Percentiles rank a stretch among this genome's conserved stretches.
Conservation (phyloP, 2,113 vertebrate species). For the Acrocephalus kingi region DNA sequence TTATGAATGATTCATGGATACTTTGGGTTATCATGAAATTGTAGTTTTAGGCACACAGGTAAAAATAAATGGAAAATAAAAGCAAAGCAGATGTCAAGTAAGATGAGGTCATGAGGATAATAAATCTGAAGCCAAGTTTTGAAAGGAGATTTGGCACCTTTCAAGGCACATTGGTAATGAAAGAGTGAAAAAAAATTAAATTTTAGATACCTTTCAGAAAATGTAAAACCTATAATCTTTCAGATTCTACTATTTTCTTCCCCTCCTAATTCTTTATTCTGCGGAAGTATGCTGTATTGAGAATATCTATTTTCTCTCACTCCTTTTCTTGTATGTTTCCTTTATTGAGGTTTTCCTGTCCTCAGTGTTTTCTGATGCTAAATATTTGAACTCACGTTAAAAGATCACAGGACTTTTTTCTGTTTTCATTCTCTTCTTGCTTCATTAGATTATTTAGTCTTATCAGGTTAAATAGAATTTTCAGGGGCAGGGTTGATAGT, state of each 20-base stretch:
- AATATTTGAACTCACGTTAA: not conserved
- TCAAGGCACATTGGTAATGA: not conserved
- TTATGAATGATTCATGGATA: not conserved
- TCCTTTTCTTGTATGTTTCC: not conserved
- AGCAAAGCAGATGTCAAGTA: not conserved
- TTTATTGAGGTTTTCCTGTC: not conserved
- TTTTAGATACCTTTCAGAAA: not conserved
- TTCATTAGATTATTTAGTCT: not conserved
- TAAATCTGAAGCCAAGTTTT: not conserved
- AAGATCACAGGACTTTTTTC: not conserved
- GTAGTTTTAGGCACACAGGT: not conserved
- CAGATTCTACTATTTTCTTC: not conserved
- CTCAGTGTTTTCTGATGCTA: not conserved
- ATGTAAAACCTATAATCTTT: not conserved
- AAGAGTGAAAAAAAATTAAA: not conserved
- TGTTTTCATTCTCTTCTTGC: not conserved
- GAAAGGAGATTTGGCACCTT: not conserved
- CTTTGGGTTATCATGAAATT: not conserved
- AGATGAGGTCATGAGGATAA: not conserved
- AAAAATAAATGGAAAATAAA: not conserved
- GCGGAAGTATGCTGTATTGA: not conserved
- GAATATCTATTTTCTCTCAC: not conserved
- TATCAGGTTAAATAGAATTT: not conserved
- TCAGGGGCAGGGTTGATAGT: fast-evolving
- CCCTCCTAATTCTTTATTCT: not conserved